These are phyloP conservation scores for Oryctolagus cuniculus DNA, from an alignment of 2,113 vertebrate species.

Conservation along the genomic window DNA sequence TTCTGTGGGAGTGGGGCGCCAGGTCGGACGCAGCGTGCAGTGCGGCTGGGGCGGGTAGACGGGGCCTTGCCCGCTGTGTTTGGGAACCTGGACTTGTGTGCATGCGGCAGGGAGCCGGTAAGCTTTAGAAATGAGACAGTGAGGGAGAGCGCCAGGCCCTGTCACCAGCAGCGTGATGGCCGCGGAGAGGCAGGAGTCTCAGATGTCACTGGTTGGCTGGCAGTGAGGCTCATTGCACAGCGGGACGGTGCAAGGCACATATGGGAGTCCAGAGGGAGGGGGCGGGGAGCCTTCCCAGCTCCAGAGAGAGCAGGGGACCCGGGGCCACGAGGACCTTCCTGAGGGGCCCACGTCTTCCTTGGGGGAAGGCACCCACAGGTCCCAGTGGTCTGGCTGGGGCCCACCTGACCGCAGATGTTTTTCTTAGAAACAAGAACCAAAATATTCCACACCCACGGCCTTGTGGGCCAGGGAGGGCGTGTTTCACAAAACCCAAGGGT, in stretches of 20 bases:
- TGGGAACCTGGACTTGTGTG: not conserved
- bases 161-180: not conserved
- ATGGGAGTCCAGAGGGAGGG: not conserved
- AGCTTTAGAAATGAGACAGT: not conserved
- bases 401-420: too few relatives aligned
- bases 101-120: not conserved
- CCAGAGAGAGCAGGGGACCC: not conserved
- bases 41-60: too few relatives aligned
- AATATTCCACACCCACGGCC: not conserved
- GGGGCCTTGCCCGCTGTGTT: not conserved
- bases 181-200: not conserved
- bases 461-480: not conserved
- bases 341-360: not conserved
- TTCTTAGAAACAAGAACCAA: too few relatives aligned
- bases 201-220: too few relatives aligned
- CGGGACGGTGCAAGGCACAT: not conserved
- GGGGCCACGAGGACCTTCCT: not conserved
- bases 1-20: not conserved
- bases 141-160: not conserved
- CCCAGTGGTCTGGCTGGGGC: too few relatives aligned
- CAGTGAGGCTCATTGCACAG: too few relatives aligned
- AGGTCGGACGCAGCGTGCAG: not conserved
- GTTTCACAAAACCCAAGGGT: constrained; percentile 13
- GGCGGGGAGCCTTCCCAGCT: fast-evolving
- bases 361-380: not conserved